phyloP scores from a whole-genome alignment of 2,797 vertebrate species.

The Ceyx erithaca region DNA sequence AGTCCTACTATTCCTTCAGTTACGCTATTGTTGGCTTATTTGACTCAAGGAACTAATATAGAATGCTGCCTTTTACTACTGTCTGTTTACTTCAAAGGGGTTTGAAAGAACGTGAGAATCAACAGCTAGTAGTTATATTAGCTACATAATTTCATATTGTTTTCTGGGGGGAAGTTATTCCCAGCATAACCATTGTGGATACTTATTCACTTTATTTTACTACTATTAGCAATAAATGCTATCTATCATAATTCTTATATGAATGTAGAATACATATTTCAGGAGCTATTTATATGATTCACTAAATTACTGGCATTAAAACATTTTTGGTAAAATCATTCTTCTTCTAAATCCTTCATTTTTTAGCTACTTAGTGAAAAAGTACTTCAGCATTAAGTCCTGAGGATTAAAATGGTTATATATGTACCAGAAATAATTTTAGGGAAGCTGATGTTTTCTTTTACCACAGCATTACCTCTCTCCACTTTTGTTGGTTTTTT shows the following conservation, averaged over 20 bases:
- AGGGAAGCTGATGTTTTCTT: slow-evolving; percentile 52
- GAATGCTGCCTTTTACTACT: neutral
- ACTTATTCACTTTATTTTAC: neutral
- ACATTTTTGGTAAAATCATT: neutral
- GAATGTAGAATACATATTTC: neutral
- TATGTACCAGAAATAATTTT: slow-evolving; percentile 52
- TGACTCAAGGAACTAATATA: fast-evolving
- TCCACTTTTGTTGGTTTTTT: neutral
- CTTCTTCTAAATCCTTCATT: neutral
- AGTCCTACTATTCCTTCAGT: neutral
- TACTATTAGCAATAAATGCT: neutral
- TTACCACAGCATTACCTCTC: slow-evolving; percentile 46
- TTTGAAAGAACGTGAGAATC: neutral
- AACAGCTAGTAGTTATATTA: neutral
- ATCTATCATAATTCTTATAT: neutral
- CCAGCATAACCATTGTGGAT: neutral
- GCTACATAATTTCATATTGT: neutral
- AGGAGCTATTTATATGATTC: neutral
- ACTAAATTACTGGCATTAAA: neutral
- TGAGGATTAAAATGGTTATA: slow-evolving; percentile 45
- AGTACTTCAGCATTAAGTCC: slow-evolving; percentile 47
- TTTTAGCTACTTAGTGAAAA: slow-evolving; percentile 44
- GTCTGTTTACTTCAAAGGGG: neutral
- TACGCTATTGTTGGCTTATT: neutral
- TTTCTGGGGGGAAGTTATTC: neutral